Evolutionary conservation across 2,888 invertebrate species (phyloP).

Genomic region (Trichacis sp.): DNA sequence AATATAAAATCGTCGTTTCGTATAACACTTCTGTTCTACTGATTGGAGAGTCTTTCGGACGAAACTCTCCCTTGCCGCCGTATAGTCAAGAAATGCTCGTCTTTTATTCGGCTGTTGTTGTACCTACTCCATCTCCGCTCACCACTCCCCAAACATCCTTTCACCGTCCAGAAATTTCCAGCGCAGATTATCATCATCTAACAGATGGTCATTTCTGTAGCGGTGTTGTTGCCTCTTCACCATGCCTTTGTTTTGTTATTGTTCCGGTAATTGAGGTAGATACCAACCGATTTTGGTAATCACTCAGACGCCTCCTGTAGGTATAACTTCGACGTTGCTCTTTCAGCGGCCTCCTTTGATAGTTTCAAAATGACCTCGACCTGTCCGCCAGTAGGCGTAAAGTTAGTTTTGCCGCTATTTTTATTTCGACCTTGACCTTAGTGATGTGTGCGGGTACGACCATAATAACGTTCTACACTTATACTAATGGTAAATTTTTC

Average conservation of each 20-base stretch:
- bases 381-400: slow-evolving; percentile 55
- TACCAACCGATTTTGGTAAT: slow-evolving; percentile 52
- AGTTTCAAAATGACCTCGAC: slow-evolving; percentile 54
- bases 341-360: slow-evolving; percentile 58
- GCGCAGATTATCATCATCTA: slow-evolving; percentile 57
- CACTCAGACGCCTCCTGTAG: slow-evolving; percentile 44
- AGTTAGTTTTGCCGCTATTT: slow-evolving; percentile 38
- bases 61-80: background rate
- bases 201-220: slow-evolving; percentile 63
- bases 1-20: too few relatives aligned
- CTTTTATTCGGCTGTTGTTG: slow-evolving; percentile 40
- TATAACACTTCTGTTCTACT: background rate
- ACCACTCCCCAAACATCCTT: slow-evolving; percentile 38
- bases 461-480: too few relatives aligned
- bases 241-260: slow-evolving; percentile 62
- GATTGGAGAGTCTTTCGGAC: background rate
- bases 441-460: too few relatives aligned
- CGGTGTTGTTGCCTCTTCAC: slow-evolving; percentile 43
- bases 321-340: slow-evolving; percentile 18
- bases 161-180: slow-evolving; percentile 39
- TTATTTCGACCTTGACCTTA: slow-evolving; percentile 41
- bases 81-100: slow-evolving; percentile 1
- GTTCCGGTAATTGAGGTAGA: slow-evolving; percentile 66
- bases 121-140: slow-evolving; percentile 26
- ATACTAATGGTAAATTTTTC: too few relatives aligned